phyloP scores from a whole-genome alignment of 2,888 invertebrate species.

The Heterodera filipjevi region DNA sequence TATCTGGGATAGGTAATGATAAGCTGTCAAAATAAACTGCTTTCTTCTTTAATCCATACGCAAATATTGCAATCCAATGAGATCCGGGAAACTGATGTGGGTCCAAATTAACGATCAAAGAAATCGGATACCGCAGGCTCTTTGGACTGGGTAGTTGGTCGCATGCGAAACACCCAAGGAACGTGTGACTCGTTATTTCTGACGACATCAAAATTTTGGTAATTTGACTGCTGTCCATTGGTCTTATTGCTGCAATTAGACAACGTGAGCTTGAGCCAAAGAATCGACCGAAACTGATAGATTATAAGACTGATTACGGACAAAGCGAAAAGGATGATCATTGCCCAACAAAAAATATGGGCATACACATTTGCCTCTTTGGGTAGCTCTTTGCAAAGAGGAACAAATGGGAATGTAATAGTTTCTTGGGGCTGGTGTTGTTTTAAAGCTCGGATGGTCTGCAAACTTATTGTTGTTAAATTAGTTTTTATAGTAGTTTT shows the following conservation, averaged over 20 bases:
- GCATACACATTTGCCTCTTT: not conserved
- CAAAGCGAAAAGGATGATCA: not conserved
- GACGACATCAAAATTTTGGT: slow-evolving; percentile 8
- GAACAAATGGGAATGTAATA: not conserved
- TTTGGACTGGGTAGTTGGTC: slow-evolving; percentile 1
- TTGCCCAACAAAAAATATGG: slow-evolving; percentile 14
- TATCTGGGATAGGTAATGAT: not conserved
- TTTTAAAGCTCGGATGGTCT: not conserved
- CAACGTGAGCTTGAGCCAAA: not conserved
- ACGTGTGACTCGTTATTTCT: slow-evolving; percentile 4
- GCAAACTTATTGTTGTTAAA: not conserved
- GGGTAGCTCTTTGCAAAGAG: slow-evolving; percentile 3
- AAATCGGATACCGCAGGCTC: not conserved
- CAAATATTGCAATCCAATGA: slow-evolving; percentile 27
- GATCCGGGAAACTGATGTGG: not conserved
- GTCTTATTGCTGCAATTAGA: not conserved
- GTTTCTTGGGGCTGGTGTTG: not conserved
- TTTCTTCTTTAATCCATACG: not conserved
- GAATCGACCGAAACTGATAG: slow-evolving; percentile 10
- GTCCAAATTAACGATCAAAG: slow-evolving; percentile 25
- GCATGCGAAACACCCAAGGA: slow-evolving; percentile 25
- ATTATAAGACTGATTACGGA: not conserved
- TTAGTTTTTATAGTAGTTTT: not conserved
- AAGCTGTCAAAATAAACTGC: slow-evolving; percentile 23
- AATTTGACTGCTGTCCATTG: slow-evolving; percentile 16